phyloP scores from a whole-genome alignment of 2,113 vertebrate species.

The Pipa parva region DNA sequence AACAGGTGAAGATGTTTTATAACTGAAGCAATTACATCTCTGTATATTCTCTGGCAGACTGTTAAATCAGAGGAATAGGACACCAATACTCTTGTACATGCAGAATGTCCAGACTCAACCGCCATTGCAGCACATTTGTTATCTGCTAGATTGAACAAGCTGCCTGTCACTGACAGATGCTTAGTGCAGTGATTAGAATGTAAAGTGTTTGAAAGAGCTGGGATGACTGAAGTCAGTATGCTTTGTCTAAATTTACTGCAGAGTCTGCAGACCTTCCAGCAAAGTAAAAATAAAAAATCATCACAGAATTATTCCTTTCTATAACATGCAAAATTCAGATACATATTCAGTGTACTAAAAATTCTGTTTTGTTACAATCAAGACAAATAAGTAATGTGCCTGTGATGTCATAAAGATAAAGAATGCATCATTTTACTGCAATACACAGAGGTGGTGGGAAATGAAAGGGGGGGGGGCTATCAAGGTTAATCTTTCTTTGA shows the following conservation, averaged over 20 bases:
- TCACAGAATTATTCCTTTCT: neutral
- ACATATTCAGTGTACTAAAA: neutral
- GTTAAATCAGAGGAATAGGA: constrained; percentile 51
- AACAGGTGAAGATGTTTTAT: constrained; percentile 76
- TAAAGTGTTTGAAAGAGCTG: constrained; percentile 49
- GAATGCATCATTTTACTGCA: too few species aligned
- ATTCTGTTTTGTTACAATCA: neutral
- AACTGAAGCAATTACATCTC: constrained; percentile 66
- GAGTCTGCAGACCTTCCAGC: constrained; percentile 44
- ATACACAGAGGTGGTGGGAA: too few species aligned
- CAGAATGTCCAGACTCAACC: constrained; percentile 35
- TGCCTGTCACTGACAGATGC: constrained; percentile 55
- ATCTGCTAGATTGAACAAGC: constrained; percentile 50
- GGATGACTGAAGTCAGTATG: constrained; percentile 44
- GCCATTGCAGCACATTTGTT: constrained; percentile 45
- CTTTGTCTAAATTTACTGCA: constrained; percentile 45
- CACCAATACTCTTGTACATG: constrained; percentile 20
- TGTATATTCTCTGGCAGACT: constrained; percentile 51
- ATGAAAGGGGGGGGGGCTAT: neutral
- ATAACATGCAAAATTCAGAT: neutral
- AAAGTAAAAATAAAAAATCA: constrained; percentile 46
- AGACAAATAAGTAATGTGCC: neutral
- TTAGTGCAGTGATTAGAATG: constrained; percentile 49
- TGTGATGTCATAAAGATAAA: too few species aligned
- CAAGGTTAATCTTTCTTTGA: constrained; percentile 13